These are phyloP conservation scores for Exaiptasia diaphana DNA, from an alignment of 64 coral and sea anemone genomes.

Conservation along the genomic window DNA sequence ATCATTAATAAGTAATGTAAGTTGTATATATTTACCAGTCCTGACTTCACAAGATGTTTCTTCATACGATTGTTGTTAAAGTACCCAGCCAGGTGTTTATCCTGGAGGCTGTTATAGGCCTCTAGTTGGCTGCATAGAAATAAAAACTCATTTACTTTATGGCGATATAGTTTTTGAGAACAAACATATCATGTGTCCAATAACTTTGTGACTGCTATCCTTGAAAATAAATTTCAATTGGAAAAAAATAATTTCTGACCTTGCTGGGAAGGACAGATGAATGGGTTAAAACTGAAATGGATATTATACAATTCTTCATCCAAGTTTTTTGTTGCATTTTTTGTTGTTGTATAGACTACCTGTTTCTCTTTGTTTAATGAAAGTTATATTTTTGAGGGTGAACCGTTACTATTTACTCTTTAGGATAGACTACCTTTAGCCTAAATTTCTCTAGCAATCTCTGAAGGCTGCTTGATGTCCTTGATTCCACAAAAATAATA, in stretches of 20 bases:
- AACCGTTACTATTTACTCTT: background rate
- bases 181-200: background rate
- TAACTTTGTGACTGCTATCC: background rate
- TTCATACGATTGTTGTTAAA: conserved; percentile 85
- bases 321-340: background rate
- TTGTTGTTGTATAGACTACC: background rate
- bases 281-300: background rate
- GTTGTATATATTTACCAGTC: conserved; percentile 78
- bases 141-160: background rate
- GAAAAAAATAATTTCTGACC: background rate
- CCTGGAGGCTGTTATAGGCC: conserved; percentile 92
- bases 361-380: background rate
- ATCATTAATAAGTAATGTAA: too few species aligned
- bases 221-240: background rate
- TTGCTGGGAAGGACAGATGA: background rate
- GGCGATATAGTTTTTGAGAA: background rate
- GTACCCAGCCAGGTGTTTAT: conserved; percentile 84
- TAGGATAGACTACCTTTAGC: background rate
- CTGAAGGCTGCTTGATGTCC: background rate
- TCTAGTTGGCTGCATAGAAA: conserved; percentile 64
- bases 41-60: conserved; percentile 75
- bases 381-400: background rate
- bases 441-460: background rate
- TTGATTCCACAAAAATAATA: too few species aligned
- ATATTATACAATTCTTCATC: background rate